A percentile compares a stretch with the other conserved stretches of the same genome.
Evolutionary conservation across 1,140 invertebrate genomes (phyloP).

Genomic region (Drosophila parabipectinata): DNA sequence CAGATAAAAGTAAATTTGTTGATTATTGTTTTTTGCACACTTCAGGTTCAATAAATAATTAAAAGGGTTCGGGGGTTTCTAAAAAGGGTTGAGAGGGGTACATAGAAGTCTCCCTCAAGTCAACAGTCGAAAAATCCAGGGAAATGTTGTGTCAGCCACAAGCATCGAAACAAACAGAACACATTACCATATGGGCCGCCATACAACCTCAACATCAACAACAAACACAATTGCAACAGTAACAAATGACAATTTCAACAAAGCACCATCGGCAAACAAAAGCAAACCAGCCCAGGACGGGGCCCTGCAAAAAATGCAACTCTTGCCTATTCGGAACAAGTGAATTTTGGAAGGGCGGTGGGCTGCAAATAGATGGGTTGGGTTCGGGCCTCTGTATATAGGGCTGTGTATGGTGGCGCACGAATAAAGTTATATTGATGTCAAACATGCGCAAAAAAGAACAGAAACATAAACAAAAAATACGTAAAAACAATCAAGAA

Average conservation of each 20-base stretch:
- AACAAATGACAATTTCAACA: slow-evolving; percentile 71
- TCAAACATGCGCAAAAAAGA: slow-evolving; percentile 70
- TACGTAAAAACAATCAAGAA: slow-evolving; percentile 19
- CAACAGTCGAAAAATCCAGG: slow-evolving; percentile 31
- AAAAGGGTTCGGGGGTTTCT: slow-evolving; percentile 9
- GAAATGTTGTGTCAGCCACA: slow-evolving; percentile 49
- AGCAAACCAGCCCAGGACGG: slow-evolving; percentile 16
- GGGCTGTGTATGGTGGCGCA: slow-evolving; percentile 11
- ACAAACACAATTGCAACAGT: slow-evolving; percentile 12
- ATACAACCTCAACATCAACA: slow-evolving; percentile 28
- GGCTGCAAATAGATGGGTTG: slow-evolving; percentile 4
- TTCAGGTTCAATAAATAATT: slow-evolving; percentile 57
- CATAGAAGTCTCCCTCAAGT: slow-evolving; percentile 17
- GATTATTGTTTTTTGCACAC: slow-evolving; percentile 52
- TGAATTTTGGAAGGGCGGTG: slow-evolving; percentile 50
- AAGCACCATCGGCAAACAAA: slow-evolving; percentile 59
- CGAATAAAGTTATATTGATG: slow-evolving; percentile 74
- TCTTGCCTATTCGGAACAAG: slow-evolving; percentile 66
- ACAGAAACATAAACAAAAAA: slow-evolving; percentile 18
- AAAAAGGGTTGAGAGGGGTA: too few species aligned
- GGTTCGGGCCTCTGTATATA: slow-evolving; percentile 9
- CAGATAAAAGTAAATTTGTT: slow-evolving; percentile 66
- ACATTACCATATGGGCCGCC: slow-evolving; percentile 47
- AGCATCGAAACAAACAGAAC: slow-evolving; percentile 54
- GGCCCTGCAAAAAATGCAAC: slow-evolving; percentile 46